Evolutionary conservation across 2,113 vertebrate species (phyloP).

Genomic region (Solenodon paradoxus): DNA sequence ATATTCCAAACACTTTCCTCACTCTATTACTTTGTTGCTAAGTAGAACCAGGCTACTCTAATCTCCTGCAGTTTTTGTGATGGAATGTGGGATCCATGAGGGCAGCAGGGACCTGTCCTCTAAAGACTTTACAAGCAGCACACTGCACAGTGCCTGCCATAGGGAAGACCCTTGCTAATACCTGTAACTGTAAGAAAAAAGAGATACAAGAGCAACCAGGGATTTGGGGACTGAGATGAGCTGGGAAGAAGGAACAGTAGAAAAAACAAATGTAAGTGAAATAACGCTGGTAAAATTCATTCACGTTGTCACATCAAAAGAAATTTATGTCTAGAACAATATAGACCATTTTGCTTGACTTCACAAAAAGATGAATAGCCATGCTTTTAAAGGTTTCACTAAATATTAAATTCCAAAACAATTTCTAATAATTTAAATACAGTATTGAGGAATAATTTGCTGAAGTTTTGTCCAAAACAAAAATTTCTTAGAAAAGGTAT

Average conservation of each 20-base stretch:
- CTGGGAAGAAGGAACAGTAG: background rate
- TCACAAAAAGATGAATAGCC: too few relatives aligned
- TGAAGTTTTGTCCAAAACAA: background rate
- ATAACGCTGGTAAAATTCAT: background rate
- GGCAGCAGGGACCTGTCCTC: background rate
- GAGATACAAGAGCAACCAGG: background rate
- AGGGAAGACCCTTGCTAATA: background rate
- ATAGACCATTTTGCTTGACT: too few relatives aligned
- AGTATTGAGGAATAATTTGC: background rate
- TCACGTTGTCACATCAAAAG: background rate
- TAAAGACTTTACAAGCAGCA: background rate
- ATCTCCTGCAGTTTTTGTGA: background rate
- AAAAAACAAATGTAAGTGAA: background rate
- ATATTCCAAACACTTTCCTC: background rate
- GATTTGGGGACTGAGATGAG: background rate
- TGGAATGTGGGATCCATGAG: background rate
- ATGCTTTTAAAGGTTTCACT: too few relatives aligned
- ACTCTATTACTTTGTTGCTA: background rate
- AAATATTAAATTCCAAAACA: background rate
- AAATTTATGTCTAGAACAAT: conserved; percentile 17
- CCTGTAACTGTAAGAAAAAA: background rate
- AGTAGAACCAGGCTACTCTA: background rate
- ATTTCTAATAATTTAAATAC: background rate
- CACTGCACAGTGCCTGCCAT: background rate
- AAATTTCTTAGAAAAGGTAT: background rate